Evolutionary conservation across 2,113 vertebrate genomes (phyloP).

Genomic region (Siniperca knerii): DNA sequence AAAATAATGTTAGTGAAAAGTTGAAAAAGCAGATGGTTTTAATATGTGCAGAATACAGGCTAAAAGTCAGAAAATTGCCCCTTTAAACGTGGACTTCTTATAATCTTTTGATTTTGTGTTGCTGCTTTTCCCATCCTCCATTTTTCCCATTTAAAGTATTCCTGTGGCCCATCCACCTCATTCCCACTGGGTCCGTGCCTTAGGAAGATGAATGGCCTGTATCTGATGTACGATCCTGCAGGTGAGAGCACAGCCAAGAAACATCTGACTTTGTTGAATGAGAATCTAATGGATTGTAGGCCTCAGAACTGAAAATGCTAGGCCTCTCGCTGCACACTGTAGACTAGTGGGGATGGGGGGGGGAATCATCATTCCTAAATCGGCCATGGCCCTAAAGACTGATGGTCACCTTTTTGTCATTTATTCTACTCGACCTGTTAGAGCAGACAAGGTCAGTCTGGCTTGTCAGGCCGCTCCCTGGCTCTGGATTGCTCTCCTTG

Average conservation of each 20-base stretch:
- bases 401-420: slow-evolving; percentile 61
- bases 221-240: slow-evolving; percentile 60
- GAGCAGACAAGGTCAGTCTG: slow-evolving; percentile 69
- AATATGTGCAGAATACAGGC: neutral
- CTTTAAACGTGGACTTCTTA: slow-evolving; percentile 11
- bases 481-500: slow-evolving; percentile 54
- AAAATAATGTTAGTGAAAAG: neutral
- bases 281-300: slow-evolving; percentile 45
- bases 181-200: slow-evolving; percentile 40
- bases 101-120: slow-evolving; percentile 30
- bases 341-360: neutral
- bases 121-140: neutral
- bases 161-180: slow-evolving; percentile 41
- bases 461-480: slow-evolving; percentile 34
- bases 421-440: slow-evolving; percentile 57
- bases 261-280: slow-evolving; percentile 41
- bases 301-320: slow-evolving; percentile 26
- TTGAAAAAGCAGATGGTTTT: neutral
- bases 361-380: slow-evolving; percentile 61
- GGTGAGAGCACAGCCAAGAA: slow-evolving; percentile 44
- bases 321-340: slow-evolving; percentile 15
- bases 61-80: neutral
- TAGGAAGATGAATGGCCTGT: slow-evolving; percentile 49
- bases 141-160: slow-evolving; percentile 36
- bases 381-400: slow-evolving; percentile 52